phyloP scores from a whole-genome alignment of 1,140 invertebrate genomes.

The Atta colombica region DNA sequence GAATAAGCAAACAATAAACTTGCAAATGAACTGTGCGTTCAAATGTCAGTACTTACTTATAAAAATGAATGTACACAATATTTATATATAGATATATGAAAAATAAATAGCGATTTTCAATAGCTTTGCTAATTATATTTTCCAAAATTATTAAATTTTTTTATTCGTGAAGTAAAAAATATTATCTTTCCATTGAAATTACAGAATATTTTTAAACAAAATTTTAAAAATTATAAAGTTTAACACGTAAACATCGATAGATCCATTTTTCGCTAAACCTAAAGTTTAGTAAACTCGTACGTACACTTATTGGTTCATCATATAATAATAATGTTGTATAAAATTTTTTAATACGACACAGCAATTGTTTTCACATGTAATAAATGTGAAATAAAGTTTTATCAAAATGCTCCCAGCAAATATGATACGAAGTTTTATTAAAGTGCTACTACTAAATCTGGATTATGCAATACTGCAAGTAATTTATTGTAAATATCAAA shows the following conservation, averaged over 20 bases:
- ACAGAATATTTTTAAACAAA: background rate
- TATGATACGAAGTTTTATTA: background rate
- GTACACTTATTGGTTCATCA: background rate
- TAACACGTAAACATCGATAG: background rate
- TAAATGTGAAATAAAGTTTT: background rate
- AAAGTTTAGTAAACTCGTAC: background rate
- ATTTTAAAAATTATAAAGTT: background rate
- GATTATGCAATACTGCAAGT: background rate
- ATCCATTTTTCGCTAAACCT: background rate
- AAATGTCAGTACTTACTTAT: slow-evolving; percentile 36
- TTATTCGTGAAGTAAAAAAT: too few species aligned
- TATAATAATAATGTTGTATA: too few species aligned
- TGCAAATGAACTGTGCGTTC: slow-evolving; percentile 32
- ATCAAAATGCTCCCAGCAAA: too few species aligned
- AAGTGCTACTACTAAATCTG: background rate
- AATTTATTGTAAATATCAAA: background rate
- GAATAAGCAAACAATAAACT: slow-evolving; percentile 35
- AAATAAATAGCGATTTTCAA: background rate
- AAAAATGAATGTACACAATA: slow-evolving; percentile 15
- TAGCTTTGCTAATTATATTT: background rate
- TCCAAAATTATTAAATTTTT: background rate
- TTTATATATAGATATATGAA: background rate
- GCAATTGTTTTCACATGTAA: background rate
- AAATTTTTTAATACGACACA: background rate
- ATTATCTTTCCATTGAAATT: background rate